Percentiles rank a stretch among this genome's conserved stretches.
Conservation (phyloP, 1,140 invertebrate species). For the Aradophagus sp. region DNA sequence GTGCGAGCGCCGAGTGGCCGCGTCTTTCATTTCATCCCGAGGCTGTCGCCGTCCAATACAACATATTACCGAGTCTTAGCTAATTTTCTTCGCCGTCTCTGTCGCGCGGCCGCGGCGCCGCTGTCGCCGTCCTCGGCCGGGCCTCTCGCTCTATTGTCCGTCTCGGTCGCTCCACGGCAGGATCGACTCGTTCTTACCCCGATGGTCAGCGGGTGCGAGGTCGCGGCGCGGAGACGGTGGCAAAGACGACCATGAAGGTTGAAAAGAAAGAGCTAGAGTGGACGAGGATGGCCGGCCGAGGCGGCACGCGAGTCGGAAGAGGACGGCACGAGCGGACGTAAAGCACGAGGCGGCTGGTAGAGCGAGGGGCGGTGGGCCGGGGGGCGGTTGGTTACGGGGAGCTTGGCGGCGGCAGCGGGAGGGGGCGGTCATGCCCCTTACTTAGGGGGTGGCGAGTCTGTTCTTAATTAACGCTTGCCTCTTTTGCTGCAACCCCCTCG, state of each 20-base stretch:
- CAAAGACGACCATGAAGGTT: conserved; percentile 58
- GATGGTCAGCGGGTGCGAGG: conserved; percentile 60
- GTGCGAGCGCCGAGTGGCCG: conserved; percentile 13
- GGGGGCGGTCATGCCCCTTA: conserved; percentile 72
- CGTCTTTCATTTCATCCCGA: conserved; percentile 54
- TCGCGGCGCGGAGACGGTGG: conserved; percentile 43
- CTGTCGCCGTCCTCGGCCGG: conserved; percentile 20
- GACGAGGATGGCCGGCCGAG: conserved; percentile 33
- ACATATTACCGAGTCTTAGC: conserved; percentile 66
- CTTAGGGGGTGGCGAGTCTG: conserved; percentile 74
- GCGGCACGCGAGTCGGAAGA: conserved; percentile 25
- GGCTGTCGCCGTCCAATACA: conserved; percentile 61
- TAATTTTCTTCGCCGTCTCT: conserved; percentile 62
- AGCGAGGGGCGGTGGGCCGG: conserved; percentile 7
- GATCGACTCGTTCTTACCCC: conserved; percentile 55
- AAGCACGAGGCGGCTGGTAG: conserved; percentile 3
- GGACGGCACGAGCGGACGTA: conserved; percentile 3
- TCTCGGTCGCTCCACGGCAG: conserved; percentile 35
- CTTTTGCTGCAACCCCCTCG: conserved; percentile 73
- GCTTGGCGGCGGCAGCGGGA: conserved; percentile 6
- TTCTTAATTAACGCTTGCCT: conserved; percentile 75
- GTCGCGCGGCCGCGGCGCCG: conserved; percentile 11
- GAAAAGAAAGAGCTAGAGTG: conserved; percentile 43
- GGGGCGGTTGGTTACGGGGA: conserved; percentile 3
- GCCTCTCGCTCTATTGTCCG: conserved; percentile 28